Percentiles rank a stretch among this genome's conserved stretches.
Conservation (phyloP, 1,140 invertebrate genomes). For the Thrips palmi region DNA sequence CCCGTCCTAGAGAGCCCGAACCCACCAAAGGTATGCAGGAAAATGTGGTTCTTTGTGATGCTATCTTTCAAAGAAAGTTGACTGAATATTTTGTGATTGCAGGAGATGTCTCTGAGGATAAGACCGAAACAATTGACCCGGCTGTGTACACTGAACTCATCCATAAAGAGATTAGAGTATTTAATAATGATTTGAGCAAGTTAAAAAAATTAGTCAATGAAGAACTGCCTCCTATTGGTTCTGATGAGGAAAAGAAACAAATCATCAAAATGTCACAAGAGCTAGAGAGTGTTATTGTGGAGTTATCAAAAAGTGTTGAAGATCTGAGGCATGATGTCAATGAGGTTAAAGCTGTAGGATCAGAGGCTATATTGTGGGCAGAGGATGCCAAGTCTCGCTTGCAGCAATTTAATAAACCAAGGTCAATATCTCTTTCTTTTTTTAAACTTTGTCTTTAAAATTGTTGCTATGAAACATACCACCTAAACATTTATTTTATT, state of each 20-base stretch:
- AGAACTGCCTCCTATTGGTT: slow-evolving; percentile 19
- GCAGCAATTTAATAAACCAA: slow-evolving; percentile 28
- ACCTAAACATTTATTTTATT: slow-evolving; percentile 14
- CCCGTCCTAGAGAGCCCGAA: neutral
- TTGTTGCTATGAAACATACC: slow-evolving; percentile 16
- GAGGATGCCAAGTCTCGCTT: slow-evolving; percentile 36
- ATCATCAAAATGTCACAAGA: slow-evolving; percentile 24
- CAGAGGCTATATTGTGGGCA: slow-evolving; percentile 38
- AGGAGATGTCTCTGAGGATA: no score
- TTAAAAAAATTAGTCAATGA: slow-evolving; percentile 10
- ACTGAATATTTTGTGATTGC: no score
- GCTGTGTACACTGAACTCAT: neutral
- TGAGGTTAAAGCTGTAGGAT: slow-evolving; percentile 32
- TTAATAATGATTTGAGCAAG: slow-evolving; percentile 2
- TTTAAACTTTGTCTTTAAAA: slow-evolving; percentile 12
- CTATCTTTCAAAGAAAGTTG: no score
- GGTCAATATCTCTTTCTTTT: slow-evolving; percentile 22
- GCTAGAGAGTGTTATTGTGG: slow-evolving; percentile 15
- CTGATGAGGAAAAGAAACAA: slow-evolving; percentile 27
- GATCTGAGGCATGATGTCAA: slow-evolving; percentile 26
- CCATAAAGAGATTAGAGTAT: neutral
- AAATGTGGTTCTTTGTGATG: neutral
- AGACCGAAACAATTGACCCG: no score
- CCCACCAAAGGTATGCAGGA: no score
- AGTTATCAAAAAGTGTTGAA: slow-evolving; percentile 31